Evolutionary conservation across 2,797 vertebrate genomes (phyloP), one percentile per base, ranked within the genome.

Genomic region (Sylvia borin): DNA sequence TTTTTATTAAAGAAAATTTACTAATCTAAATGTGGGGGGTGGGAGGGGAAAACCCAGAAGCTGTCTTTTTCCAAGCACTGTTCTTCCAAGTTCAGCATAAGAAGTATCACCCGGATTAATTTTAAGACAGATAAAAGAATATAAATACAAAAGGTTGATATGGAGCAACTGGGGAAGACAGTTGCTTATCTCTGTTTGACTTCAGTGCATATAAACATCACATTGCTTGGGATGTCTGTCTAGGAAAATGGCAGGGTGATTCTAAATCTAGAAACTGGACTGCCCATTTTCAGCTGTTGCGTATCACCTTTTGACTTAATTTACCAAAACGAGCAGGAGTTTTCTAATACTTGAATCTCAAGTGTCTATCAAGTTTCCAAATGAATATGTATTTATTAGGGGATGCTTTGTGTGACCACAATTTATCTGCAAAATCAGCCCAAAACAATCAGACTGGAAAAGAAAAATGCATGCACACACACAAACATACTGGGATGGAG

Each of bases 271-370:
- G 11, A 79, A 68, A 48, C 0, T 26, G 12, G 40, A 64, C 48
- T 16, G 22, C 10, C 16, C 3, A 5, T 50, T 82, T 71, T 45
- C 2, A 2, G 0, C 20, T 42, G 20, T 64, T 29, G 14, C 5
- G 9, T 12, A 26, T 21, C 9, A 8, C 5, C 22, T 27, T 42
- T 24, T 38, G 51, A n/a, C 16, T 55, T 89, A 81, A 62, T 13
- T 68, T 81, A 71, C 10, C 36, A 45, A 85, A 67, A 68, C 0
- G 0, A n/a, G 66, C 2, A 26, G 10, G 21, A 65, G 4, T 78
- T 77, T 74, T 62, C 61, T 40, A 71, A 11, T 38, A 72, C 11
- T 38, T 40, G 16, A 72, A 67, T 20, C 9, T 85, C 29, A 20
- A 57, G 40, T 51, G 13, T 32, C 24, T 38, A n/a, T 26, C 51